Percentiles rank a stretch among this genome's conserved stretches.
Conservation (phyloP, 2,113 vertebrate genomes). For the Malurus elegans region DNA sequence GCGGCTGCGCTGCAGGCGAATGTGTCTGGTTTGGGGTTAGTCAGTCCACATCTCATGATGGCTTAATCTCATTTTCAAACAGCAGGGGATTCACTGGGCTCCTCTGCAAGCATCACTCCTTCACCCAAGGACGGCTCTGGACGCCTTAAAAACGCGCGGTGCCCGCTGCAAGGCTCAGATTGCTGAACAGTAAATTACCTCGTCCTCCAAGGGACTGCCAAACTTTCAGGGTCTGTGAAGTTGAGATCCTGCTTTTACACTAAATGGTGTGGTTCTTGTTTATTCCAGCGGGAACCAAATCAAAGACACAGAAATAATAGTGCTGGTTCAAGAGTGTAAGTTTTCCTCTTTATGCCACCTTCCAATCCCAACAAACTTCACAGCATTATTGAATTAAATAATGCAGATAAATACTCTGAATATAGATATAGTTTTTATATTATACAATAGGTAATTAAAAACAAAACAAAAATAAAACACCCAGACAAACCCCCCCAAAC, state of each 20-base stretch:
- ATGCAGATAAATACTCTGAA: background rate
- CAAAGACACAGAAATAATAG: background rate
- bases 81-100: background rate
- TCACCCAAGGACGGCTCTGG: background rate
- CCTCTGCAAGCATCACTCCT: background rate
- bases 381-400: background rate
- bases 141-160: rapidly evolving
- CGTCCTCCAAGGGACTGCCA: background rate
- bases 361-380: background rate
- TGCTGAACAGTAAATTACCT: background rate
- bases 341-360: background rate
- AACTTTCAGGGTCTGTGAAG: background rate
- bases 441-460: background rate
- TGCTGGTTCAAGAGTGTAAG: background rate
- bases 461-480: too few relatives aligned
- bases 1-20: background rate
- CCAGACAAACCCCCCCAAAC: background rate
- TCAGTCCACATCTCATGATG: background rate
- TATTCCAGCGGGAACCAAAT: background rate
- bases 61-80: constrained; percentile 42
- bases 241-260: background rate
- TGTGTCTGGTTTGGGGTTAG: background rate
- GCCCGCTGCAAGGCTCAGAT: background rate
- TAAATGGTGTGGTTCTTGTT: background rate
- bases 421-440: background rate